These are phyloP conservation scores for Polyommatus icarus DNA, from an alignment of 2,888 invertebrate species.

Conservation along the genomic window DNA sequence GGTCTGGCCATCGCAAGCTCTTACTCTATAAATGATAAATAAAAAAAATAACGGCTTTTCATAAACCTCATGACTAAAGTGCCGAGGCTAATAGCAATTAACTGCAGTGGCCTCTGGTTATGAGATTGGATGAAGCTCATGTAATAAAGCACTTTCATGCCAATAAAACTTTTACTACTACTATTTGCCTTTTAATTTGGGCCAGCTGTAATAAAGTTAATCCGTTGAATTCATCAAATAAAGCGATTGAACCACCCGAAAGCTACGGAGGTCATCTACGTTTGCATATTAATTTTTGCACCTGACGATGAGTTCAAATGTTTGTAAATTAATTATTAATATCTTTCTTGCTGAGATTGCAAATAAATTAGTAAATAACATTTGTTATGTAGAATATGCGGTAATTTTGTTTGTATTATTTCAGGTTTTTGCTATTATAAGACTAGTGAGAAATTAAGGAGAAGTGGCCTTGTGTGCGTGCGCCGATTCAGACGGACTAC, in stretches of 20 bases:
- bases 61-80: background rate
- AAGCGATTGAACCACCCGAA: background rate
- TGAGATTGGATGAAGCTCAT: background rate
- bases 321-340: background rate
- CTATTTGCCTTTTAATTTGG: background rate
- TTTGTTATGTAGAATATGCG: too few relatives aligned
- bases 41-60: background rate
- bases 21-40: too few relatives aligned
- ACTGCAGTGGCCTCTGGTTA: background rate
- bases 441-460: too few relatives aligned
- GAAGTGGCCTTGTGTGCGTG: too few relatives aligned
- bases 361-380: background rate
- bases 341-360: background rate
- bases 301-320: background rate
- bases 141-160: background rate
- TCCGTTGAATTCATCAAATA: slow-evolving; percentile 17
- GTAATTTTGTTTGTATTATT: too few relatives aligned
- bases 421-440: too few relatives aligned
- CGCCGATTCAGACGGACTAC: background rate
- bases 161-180: slow-evolving; percentile 10
- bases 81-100: background rate
- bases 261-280: background rate
- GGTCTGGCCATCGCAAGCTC: too few relatives aligned
- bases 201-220: slow-evolving; percentile 3
- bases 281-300: background rate